Conservation (phyloP, 2,888 invertebrate genomes). For the Rosalia funebris region DNA sequence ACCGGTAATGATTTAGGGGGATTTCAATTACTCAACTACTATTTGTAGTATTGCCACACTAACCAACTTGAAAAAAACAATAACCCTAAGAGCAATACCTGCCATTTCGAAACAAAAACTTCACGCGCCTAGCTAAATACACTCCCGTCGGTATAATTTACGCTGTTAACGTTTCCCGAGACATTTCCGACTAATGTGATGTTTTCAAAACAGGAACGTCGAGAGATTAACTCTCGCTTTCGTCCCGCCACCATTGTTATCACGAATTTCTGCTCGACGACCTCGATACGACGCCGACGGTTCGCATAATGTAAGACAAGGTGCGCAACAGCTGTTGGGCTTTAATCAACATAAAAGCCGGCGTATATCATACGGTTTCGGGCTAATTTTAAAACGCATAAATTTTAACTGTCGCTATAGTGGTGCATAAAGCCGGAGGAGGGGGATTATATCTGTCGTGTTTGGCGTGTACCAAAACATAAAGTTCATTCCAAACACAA, state of each 20-base stretch:
- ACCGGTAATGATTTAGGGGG: too few species aligned
- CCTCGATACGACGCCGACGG: neutral
- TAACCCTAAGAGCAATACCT: too few species aligned
- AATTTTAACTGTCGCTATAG: constrained; percentile 10
- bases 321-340: constrained; percentile 21
- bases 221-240: neutral
- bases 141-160: neutral
- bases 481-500: too few species aligned
- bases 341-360: constrained; percentile 47
- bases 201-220: neutral
- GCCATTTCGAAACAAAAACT: too few species aligned
- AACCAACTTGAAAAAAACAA: too few species aligned
- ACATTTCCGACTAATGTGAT: neutral
- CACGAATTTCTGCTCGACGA: neutral
- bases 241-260: neutral
- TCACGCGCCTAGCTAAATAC: neutral
- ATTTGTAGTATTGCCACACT: too few species aligned
- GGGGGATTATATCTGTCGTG: too few species aligned
- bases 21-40: too few species aligned
- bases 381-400: constrained; percentile 22
- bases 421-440: constrained; percentile 13
- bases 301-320: constrained; percentile 19
- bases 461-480: too few species aligned
- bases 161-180: neutral
- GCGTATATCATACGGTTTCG: constrained; percentile 12